phyloP scores from a whole-genome alignment of 2,888 invertebrate genomes.

The Empis stercorea region DNA sequence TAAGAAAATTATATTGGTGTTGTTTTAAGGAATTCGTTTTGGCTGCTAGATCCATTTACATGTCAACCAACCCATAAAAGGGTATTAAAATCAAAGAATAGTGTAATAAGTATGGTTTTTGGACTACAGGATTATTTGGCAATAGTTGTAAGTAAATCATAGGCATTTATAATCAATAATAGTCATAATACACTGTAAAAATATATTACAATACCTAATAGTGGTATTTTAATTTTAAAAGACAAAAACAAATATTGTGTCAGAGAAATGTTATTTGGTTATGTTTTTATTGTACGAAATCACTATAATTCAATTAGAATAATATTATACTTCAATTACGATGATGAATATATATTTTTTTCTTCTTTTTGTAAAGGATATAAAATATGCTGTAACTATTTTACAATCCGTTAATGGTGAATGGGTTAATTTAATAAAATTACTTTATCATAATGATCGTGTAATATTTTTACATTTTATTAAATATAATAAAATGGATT shows the following conservation, averaged over 20 bases:
- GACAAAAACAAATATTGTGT: too few relatives aligned
- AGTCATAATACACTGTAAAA: too few relatives aligned
- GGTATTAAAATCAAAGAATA: slow-evolving; percentile 36
- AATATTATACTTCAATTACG: too few relatives aligned
- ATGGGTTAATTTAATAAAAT: slow-evolving; percentile 48
- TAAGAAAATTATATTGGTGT: slow-evolving; percentile 44
- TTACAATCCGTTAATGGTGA: background rate
- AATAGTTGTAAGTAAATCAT: slow-evolving; percentile 40
- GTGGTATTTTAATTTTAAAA: too few relatives aligned
- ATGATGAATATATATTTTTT: background rate
- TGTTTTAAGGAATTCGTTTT: slow-evolving; percentile 44
- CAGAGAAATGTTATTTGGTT: too few relatives aligned
- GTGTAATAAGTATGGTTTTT: slow-evolving; percentile 41
- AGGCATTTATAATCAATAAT: too few relatives aligned
- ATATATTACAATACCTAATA: too few relatives aligned
- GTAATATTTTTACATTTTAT: slow-evolving; percentile 45
- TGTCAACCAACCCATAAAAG: slow-evolving; percentile 36
- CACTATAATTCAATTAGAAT: too few relatives aligned
- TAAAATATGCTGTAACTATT: too few relatives aligned
- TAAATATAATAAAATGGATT: slow-evolving; percentile 24
- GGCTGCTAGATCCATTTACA: slow-evolving; percentile 46
- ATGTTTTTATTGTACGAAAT: too few relatives aligned
- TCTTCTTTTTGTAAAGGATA: slow-evolving; percentile 37
- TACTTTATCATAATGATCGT: slow-evolving; percentile 45
- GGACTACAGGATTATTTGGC: slow-evolving; percentile 43